These are phyloP conservation scores for Oegoconia quadripuncta DNA, from an alignment of 2,888 invertebrate species.

Conservation along the genomic window DNA sequence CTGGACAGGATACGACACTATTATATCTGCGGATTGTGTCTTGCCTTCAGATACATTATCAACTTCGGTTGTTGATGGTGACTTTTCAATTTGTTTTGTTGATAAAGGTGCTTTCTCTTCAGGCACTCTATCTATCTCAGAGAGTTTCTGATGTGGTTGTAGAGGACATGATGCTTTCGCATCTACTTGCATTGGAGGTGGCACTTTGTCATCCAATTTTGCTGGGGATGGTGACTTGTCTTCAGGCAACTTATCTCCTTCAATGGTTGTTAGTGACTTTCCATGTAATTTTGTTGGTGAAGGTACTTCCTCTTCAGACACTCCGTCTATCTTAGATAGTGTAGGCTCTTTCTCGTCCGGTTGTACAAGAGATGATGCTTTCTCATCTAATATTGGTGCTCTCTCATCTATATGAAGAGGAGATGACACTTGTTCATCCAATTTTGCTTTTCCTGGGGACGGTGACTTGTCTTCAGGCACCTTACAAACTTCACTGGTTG, in stretches of 20 bases:
- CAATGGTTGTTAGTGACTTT: no score
- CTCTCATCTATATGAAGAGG: conserved; percentile 7
- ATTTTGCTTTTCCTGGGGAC: no score
- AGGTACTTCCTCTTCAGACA: no score
- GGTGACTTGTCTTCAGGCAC: no score
- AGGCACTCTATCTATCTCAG: not conserved
- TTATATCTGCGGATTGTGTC: no score
- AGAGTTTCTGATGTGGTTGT: conserved; percentile 12
- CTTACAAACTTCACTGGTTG: no score
- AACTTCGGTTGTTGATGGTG: not conserved
- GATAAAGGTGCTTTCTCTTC: not conserved
- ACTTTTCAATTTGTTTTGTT: not conserved
- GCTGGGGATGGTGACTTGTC: no score
- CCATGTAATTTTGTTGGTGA: no score
- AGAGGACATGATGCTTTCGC: conserved; percentile 7
- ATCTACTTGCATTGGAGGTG: not conserved
- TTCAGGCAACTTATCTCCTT: not conserved
- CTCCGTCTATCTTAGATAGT: no score
- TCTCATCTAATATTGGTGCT: conserved; percentile 1
- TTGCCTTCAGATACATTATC: not conserved
- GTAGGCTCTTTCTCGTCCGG: conserved; percentile 5
- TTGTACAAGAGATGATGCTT: conserved; percentile 3
- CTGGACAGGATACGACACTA: no score
- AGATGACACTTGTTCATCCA: conserved; percentile 3
- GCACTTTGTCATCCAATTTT: no score